Percentiles rank a stretch among this genome's conserved stretches.
These are phyloP conservation scores for Myocastor coypus DNA, from an alignment of 2,113 vertebrate species.

Conservation along the genomic window DNA sequence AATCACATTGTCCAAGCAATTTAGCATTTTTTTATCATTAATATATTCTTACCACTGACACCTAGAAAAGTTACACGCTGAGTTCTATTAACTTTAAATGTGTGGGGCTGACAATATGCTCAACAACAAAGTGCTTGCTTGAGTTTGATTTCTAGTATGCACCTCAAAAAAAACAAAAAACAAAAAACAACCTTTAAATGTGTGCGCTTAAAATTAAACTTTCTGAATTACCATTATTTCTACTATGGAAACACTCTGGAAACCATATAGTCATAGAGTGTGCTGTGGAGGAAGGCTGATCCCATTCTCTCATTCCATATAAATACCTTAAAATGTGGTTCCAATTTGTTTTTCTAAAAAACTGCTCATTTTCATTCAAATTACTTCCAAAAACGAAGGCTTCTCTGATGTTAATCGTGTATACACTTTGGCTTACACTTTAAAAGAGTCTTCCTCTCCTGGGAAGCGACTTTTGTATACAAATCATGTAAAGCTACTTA, in stretches of 20 bases:
- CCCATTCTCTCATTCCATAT: slow-evolving; percentile 29
- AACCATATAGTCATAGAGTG: not conserved
- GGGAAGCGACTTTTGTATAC: slow-evolving; percentile 85
- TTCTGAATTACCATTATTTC: not conserved
- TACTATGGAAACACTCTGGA: not conserved
- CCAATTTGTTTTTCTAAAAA: slow-evolving; percentile 77
- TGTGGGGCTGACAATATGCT: no score
- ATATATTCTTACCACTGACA: slow-evolving; percentile 6
- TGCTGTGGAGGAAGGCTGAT: not conserved
- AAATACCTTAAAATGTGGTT: slow-evolving; percentile 81
- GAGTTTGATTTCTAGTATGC: no score
- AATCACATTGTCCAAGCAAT: not conserved
- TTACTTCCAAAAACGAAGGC: slow-evolving; percentile 82
- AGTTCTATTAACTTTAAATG: not conserved
- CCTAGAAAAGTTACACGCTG: not conserved
- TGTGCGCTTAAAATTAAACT: not conserved
- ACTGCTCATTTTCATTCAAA: slow-evolving; percentile 80
- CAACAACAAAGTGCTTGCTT: no score
- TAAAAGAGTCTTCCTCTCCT: slow-evolving; percentile 80
- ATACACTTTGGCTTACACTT: slow-evolving; percentile 83
- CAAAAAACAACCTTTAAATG: not conserved
- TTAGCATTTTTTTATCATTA: not conserved
- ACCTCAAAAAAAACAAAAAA: no score
- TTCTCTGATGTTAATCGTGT: slow-evolving; percentile 81
- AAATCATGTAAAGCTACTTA: slow-evolving; percentile 83